A percentile compares a stretch with the other conserved stretches of the same genome.
These are phyloP conservation scores for Andrena fulva DNA, from an alignment of 2,888 invertebrate species.

Conservation along the genomic window DNA sequence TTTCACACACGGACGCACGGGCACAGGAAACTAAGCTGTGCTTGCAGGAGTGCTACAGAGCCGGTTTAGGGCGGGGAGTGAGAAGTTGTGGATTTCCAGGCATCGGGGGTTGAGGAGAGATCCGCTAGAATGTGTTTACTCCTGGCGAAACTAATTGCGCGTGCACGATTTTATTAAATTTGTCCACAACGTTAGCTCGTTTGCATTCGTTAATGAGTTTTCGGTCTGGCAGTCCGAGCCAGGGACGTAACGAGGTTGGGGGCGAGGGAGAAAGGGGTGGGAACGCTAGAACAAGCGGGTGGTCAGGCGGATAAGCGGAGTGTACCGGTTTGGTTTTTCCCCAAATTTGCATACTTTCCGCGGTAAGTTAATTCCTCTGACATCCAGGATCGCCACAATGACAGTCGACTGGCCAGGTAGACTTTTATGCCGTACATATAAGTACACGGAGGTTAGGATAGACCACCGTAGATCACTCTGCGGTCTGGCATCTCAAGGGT, in stretches of 20 bases:
- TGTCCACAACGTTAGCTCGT: conserved; percentile 83
- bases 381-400: conserved; percentile 26
- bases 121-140: conserved; percentile 76
- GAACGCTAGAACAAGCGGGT: conserved; percentile 49
- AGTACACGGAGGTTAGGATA: conserved; percentile 78
- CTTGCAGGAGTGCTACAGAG: neutral
- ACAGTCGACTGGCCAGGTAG: conserved; percentile 38
- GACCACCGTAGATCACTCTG: conserved; percentile 82
- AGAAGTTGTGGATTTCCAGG: conserved; percentile 70
- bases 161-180: conserved; percentile 84
- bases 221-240: conserved; percentile 75
- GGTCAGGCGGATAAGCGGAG: conserved; percentile 47
- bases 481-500: conserved; percentile 83
- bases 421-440: conserved; percentile 70
- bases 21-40: neutral
- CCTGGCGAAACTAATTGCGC: conserved; percentile 81
- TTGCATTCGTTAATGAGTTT: conserved; percentile 84
- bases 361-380: conserved; percentile 75
- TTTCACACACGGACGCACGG: conserved; percentile 5
- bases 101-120: conserved; percentile 37
- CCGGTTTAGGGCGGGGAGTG: conserved; percentile 30
- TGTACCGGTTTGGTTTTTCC: conserved; percentile 74
- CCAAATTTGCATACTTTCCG: conserved; percentile 82
- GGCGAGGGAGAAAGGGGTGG: conserved; percentile 48
- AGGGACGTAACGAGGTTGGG: conserved; percentile 72